phyloP scores from a whole-genome alignment of 2,113 vertebrate genomes.

The Indicator indicator region DNA sequence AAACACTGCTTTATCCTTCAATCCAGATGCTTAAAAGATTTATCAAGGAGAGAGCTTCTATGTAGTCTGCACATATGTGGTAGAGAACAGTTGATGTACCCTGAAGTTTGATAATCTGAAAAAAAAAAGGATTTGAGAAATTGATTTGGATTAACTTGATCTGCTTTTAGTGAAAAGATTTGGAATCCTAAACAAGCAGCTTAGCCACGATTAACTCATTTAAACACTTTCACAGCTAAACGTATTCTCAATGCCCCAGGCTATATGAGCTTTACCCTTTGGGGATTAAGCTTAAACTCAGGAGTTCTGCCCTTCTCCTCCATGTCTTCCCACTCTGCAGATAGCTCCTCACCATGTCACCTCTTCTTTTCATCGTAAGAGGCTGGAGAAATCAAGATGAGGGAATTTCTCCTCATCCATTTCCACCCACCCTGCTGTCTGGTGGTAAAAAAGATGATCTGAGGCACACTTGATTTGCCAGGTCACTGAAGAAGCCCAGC shows the following conservation, averaged over 20 bases:
- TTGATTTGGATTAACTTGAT: constrained; percentile 62
- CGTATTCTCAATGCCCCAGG: background rate
- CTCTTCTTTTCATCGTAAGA: background rate
- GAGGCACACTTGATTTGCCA: background rate
- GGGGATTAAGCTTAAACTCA: background rate
- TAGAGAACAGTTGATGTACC: constrained; percentile 12
- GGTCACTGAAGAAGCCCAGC: background rate
- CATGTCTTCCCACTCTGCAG: background rate
- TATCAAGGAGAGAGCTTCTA: background rate
- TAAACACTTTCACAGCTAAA: constrained; percentile 43
- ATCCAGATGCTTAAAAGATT: constrained; percentile 33
- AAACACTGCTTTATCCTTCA: background rate
- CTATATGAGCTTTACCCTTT: background rate
- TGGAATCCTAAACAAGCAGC: constrained; percentile 39
- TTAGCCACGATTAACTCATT: constrained; percentile 56
- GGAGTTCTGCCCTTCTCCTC: background rate
- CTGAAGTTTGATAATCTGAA: constrained; percentile 47
- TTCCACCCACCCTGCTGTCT: background rate
- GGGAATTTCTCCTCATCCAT: background rate
- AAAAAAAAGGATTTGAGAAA: constrained; percentile 58
- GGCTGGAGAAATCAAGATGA: background rate
- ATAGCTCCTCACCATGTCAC: background rate
- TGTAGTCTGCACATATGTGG: background rate
- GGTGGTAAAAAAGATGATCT: background rate
- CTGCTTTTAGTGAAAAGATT: constrained; percentile 40